Evolutionary conservation across 1,140 invertebrate genomes (phyloP).

Genomic region (Holcopasites calliopsidis): DNA sequence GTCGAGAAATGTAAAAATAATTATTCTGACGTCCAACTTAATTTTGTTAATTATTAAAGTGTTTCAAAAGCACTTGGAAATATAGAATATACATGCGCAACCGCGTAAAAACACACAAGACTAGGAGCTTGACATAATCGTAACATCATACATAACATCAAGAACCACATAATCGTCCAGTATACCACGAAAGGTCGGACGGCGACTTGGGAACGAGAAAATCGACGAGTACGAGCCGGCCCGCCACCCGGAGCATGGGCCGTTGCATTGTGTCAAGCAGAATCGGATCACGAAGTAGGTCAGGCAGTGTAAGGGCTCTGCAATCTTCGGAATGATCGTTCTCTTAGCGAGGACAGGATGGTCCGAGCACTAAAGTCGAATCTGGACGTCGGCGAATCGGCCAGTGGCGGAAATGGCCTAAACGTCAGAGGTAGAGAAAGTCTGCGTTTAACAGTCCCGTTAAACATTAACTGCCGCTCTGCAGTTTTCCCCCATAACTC

Average conservation of each 20-base stretch:
- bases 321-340: conserved; percentile 41
- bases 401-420: conserved; percentile 49
- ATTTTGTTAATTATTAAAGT: too few relatives aligned
- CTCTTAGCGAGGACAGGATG: conserved; percentile 13
- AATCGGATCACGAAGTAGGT: conserved; percentile 43
- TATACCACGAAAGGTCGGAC: background rate
- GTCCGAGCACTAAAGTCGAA: conserved; percentile 35
- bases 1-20: too few relatives aligned
- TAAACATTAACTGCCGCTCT: conserved; percentile 78
- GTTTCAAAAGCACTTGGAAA: too few relatives aligned
- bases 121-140: background rate
- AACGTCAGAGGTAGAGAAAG: conserved; percentile 46
- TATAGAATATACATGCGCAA: too few relatives aligned
- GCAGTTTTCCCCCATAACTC: conserved; percentile 76
- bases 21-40: too few relatives aligned
- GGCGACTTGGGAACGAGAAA: conserved; percentile 16
- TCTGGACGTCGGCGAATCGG: conserved; percentile 52
- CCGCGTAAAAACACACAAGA: too few relatives aligned
- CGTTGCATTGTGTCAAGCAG: conserved; percentile 36
- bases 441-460: conserved; percentile 77
- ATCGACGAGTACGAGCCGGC: conserved; percentile 6
- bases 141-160: background rate
- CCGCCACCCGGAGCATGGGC: background rate
- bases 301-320: conserved; percentile 9
- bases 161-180: conserved; percentile 2